Base-by-base conservation (phyloP, 2,797 vertebrate species). In the Neosilurus mollespiculum region DNA sequence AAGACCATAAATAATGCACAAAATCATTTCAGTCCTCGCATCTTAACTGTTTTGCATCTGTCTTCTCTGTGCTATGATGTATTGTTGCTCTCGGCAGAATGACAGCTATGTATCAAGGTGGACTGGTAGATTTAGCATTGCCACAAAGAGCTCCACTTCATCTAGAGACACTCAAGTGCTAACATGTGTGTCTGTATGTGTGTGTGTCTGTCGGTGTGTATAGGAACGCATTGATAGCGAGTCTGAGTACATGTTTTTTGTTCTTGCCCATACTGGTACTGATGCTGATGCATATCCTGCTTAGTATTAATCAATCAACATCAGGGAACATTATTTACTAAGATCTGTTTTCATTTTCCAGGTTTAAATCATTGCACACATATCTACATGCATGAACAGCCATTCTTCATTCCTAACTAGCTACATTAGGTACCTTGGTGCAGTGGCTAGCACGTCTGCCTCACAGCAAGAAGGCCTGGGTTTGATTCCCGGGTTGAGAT, bases 1-100 rank as follows among this genome's bases (percentile, higher is more conserved):
- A 90, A 93, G 92, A 90, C 84, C 91, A 94, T 95, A 91, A 94
- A 94, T 94, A 94, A 95, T 94, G 92, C 87, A 94, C 89, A 85
- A 91, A 90, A 88, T 92, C 91, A 93, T 94, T 95, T 94, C 93
- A 92, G 92, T 88, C 91, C 92, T 91, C 91, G 93, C 91, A 91
- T 91, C 90, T 86, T 88, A 85, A 91, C 90, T 90, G 91, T 91
- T 93, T 91, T 93, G 87, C 91, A 90, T 88, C 90, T 88, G 89
- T 92, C 91, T 91, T 89, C 89, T 89, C 88, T 78, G 73, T 77
- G 67, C 12, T 85, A 26, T 77, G 12, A 76, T 87, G 51, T 71
- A 80, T 88, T 89, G 90, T 92, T 89, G 78, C 90, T 80, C 73
- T 84, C 86, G 80, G 88, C 81, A 53, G 80, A 80, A 86, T 80